phyloP scores from a whole-genome alignment of 2,113 vertebrate genomes.

The Lucifuga dentata region DNA sequence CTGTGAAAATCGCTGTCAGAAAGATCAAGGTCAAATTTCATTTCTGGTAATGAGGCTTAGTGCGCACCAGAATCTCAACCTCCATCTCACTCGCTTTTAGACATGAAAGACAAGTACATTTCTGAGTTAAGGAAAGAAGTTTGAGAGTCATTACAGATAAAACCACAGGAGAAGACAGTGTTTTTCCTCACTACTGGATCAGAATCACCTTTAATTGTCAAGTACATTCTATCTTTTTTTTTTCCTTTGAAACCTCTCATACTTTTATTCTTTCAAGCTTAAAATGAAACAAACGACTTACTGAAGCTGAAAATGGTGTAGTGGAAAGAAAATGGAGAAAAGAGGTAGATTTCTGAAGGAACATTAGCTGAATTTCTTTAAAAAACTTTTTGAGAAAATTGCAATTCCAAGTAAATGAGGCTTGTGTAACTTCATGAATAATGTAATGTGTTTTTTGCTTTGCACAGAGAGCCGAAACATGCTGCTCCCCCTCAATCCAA shows the following conservation, averaged over 20 bases:
- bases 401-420: slow-evolving; percentile 1
- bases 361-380: background rate
- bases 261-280: background rate
- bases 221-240: background rate
- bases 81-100: slow-evolving; percentile 40
- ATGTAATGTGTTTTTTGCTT: slow-evolving; percentile 8
- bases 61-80: slow-evolving; percentile 23
- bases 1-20: slow-evolving; percentile 16
- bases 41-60: slow-evolving; percentile 59
- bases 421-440: slow-evolving; percentile 12
- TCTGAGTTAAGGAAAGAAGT: slow-evolving; percentile 5
- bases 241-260: background rate
- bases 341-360: background rate
- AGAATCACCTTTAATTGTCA: slow-evolving; percentile 36
- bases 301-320: background rate
- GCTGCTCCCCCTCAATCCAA: background rate
- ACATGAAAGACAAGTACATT: slow-evolving; percentile 50
- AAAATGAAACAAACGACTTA: background rate
- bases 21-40: slow-evolving; percentile 62
- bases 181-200: slow-evolving; percentile 5
- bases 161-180: background rate
- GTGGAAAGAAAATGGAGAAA: background rate
- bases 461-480: background rate
- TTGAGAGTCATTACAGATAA: slow-evolving; percentile 30
- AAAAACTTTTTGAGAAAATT: slow-evolving; percentile 12